A percentile compares a stretch with the other conserved stretches of the same genome.
phyloP scores from a whole-genome alignment of 2,888 invertebrate species.

The Odontothrips loti region DNA sequence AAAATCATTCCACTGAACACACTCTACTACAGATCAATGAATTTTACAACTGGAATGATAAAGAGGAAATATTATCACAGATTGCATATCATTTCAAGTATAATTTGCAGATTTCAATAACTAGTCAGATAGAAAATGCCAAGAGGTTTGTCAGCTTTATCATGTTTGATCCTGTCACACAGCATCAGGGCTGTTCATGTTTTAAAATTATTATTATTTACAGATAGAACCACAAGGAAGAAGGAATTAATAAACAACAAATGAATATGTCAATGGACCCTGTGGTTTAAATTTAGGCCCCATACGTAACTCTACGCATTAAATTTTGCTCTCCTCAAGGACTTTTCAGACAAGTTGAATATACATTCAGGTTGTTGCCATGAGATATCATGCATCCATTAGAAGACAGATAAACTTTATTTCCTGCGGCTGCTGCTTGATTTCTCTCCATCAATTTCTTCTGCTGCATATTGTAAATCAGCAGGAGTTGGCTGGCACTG shows the following conservation, averaged over 20 bases:
- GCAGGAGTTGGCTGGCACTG: slow-evolving; percentile 5
- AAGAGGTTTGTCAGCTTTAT: too few species aligned
- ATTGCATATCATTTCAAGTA: background rate
- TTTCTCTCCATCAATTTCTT: slow-evolving; percentile 1
- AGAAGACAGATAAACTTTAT: background rate
- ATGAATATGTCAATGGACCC: background rate
- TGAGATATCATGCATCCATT: background rate
- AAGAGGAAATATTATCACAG: background rate
- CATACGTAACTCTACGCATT: background rate
- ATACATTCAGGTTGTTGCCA: background rate
- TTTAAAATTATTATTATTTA: background rate
- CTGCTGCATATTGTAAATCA: background rate
- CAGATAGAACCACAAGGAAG: background rate
- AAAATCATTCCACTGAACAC: too few species aligned
- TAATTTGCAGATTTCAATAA: background rate
- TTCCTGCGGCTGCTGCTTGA: background rate
- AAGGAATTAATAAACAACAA: background rate
- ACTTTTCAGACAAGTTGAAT: background rate
- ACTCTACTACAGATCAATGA: background rate
- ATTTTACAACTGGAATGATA: slow-evolving; percentile 26
- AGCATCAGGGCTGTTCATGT: too few species aligned
- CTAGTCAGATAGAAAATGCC: too few species aligned
- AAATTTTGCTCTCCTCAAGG: background rate
- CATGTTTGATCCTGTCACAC: too few species aligned
- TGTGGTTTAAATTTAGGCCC: background rate